Percentiles rank a stretch among this genome's conserved stretches.
These are phyloP conservation scores for Selenia dentaria DNA, from an alignment of 2,888 invertebrate species.

Conservation along the genomic window DNA sequence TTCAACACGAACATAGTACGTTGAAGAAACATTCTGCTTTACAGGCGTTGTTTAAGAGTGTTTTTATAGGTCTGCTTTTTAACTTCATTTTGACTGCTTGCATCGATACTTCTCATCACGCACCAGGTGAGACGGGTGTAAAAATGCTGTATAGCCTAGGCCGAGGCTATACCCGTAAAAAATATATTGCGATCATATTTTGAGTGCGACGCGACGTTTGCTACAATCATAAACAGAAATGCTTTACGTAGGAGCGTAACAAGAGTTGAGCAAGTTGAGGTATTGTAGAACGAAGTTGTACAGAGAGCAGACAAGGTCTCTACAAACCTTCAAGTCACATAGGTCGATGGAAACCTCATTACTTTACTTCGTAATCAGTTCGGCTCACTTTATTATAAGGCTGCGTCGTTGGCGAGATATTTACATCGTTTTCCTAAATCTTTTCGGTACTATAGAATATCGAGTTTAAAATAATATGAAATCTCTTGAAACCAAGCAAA, in stretches of 20 bases:
- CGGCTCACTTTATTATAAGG: too few species aligned
- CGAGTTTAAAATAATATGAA: too few species aligned
- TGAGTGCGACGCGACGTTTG: slow-evolving; percentile 11
- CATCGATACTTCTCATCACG: slow-evolving; percentile 3
- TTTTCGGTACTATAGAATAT: too few species aligned
- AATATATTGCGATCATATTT: slow-evolving; percentile 23
- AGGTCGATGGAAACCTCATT: too few species aligned
- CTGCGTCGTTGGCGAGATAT: too few species aligned
- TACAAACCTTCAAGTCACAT: too few species aligned
- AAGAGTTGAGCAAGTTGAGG: slow-evolving; percentile 2
- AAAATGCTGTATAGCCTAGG: slow-evolving; percentile 10
- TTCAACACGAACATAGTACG: too few species aligned
- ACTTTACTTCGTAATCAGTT: too few species aligned
- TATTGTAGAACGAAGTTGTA: slow-evolving; percentile 16
- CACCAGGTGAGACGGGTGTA: slow-evolving; percentile 14
- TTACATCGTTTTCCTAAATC: too few species aligned
- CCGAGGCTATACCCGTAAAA: slow-evolving; percentile 19
- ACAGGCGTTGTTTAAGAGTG: not conserved
- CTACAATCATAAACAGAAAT: slow-evolving; percentile 23
- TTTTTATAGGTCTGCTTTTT: slow-evolving; percentile 7
- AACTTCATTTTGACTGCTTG: slow-evolving; percentile 1
- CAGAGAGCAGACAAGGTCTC: slow-evolving; percentile 10
- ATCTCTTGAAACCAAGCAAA: too few species aligned
- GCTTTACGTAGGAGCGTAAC: slow-evolving; percentile 7
- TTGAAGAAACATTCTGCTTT: slow-evolving; percentile 1